Percentiles rank a stretch among this genome's conserved stretches.
phyloP scores from a whole-genome alignment of 2,797 vertebrate genomes.

The Poeciliopsis paucimaculata region DNA sequence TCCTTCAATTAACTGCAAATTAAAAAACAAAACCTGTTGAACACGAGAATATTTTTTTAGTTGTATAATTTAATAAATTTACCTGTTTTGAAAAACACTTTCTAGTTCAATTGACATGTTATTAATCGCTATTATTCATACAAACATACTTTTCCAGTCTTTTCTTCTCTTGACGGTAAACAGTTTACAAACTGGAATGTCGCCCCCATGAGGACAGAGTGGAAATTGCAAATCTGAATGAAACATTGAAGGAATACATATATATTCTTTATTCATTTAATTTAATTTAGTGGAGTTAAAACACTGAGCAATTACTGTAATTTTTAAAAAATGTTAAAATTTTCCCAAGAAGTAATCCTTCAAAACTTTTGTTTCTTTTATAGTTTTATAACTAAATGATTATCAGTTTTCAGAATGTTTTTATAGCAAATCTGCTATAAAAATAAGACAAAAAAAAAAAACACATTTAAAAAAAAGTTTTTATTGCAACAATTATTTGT shows the following conservation, averaged over 20 bases:
- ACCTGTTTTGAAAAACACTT: too few species aligned
- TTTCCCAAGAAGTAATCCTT: neutral
- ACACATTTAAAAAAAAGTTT: conserved; percentile 61
- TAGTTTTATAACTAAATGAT: neutral
- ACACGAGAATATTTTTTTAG: neutral
- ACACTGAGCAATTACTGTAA: neutral
- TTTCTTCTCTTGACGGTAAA: too few species aligned
- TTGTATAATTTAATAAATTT: too few species aligned
- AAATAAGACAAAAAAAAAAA: conserved; percentile 14
- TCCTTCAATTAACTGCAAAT: neutral
- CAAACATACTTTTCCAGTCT: too few species aligned
- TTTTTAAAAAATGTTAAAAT: neutral
- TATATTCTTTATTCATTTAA: too few species aligned
- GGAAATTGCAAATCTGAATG: too few species aligned
- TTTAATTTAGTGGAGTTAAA: neutral
- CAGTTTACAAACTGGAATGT: too few species aligned
- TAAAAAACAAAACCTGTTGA: neutral
- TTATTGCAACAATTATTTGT: conserved; percentile 93
- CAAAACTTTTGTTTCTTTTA: neutral
- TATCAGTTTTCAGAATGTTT: neutral
- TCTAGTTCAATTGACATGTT: too few species aligned
- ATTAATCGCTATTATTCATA: too few species aligned
- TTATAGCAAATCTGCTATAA: neutral
- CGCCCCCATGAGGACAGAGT: too few species aligned
- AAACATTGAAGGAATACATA: too few species aligned